Evolutionary conservation across 2,888 invertebrate species (phyloP), one percentile per base, ranked within the genome.

Genomic region (Chironomus tentans): DNA sequence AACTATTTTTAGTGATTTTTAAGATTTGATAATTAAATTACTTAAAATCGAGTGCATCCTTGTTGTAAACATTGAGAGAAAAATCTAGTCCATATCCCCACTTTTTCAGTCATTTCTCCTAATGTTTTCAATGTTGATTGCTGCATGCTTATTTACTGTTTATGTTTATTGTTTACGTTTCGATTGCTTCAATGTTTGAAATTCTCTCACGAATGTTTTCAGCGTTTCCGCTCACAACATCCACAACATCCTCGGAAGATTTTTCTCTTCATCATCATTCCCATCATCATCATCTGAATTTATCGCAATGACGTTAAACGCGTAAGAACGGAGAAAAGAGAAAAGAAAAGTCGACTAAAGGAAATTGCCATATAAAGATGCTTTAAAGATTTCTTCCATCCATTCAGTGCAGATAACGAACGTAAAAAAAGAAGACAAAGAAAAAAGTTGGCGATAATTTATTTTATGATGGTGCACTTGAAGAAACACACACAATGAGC

Each of bases 401-500:
- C n/a, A 46, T 70, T 70, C 47, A 18, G 10, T 48, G 13, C 48
- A 70, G 21, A 70, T 15, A 47, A 38, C 38, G 38, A 38, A 38
- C 38, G 38, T 38, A 38, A 10, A 38, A 70, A 38, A 47, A 70
- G 70, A 22, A 48, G 70, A 70, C 47, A 70, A 10, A 21, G 10
- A 70, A 13, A 10, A 48, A 21, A 28, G 46, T 21, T 47, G 70
- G 47, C 46, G 68, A 70, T 70, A 48, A 68, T 70, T 70, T 48
- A 70, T 48, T 70, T 70, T 46, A 46, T 18, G 47, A 18, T 70
- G 69, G 18, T 68, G 47, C 15, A 70, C 48, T 70, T 70, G 70
- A 70, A 21, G 46, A 48, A 70, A 47, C 70, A 70, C 56, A 56
- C 56, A 56, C 56, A 56, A 56, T 56, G 56, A 56, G 56, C 56